Evolutionary conservation across 2,797 vertebrate genomes (phyloP).

Genomic region (Onychomys leucogaster): DNA sequence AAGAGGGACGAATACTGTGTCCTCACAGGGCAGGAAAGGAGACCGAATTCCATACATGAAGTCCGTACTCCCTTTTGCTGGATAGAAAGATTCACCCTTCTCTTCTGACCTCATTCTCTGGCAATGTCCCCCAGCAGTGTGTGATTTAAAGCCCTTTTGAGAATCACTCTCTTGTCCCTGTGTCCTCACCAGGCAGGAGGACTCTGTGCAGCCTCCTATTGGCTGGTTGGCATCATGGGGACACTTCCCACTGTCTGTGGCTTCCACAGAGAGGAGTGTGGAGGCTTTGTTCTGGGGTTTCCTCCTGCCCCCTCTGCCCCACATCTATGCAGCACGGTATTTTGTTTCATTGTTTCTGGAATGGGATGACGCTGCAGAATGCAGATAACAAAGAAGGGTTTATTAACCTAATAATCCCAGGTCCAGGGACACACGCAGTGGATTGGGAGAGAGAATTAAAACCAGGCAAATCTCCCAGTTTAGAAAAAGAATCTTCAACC

Average conservation of each 20-base stretch:
- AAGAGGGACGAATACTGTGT: neutral
- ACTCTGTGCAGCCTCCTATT: neutral
- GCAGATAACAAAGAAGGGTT: conserved; percentile 28
- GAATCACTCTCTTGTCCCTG: neutral
- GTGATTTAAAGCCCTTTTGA: neutral
- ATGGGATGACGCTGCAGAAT: neutral
- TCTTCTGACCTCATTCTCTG: neutral
- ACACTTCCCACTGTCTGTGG: neutral
- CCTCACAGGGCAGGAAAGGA: neutral
- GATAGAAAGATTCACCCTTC: neutral
- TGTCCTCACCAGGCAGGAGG: neutral
- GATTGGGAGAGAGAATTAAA: neutral
- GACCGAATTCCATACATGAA: neutral
- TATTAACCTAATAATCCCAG: conserved; percentile 19
- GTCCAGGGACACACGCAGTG: neutral
- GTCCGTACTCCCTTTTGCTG: neutral
- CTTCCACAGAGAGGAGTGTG: neutral
- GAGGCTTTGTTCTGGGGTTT: neutral
- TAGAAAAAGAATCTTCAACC: neutral
- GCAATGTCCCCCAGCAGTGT: neutral
- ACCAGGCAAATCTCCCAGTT: neutral
- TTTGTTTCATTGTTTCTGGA: neutral
- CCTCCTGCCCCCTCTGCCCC: neutral
- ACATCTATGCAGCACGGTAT: neutral
- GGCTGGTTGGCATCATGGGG: neutral